Evolutionary conservation across 2,888 invertebrate genomes (phyloP).

Genomic region (Cistogaster globosa): DNA sequence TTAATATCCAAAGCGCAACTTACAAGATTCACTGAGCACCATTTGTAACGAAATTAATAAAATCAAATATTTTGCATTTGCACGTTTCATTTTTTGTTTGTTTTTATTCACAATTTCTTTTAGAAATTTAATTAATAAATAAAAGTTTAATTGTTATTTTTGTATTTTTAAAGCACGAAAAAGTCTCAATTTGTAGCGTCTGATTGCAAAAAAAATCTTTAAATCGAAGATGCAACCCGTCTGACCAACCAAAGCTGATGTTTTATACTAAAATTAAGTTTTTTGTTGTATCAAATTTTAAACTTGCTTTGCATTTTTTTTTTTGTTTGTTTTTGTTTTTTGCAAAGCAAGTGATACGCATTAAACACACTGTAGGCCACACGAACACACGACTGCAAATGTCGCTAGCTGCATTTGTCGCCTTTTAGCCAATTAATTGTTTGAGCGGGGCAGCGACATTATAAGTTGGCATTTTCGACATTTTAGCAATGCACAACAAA

Average conservation of each 20-base stretch:
- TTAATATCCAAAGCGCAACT: conserved; percentile 12
- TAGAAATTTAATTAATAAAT: too few relatives aligned
- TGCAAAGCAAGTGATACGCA: not conserved
- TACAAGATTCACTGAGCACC: conserved; percentile 46
- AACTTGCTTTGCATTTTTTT: not conserved
- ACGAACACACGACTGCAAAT: too few relatives aligned
- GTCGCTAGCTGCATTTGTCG: too few relatives aligned
- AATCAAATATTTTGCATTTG: conserved; percentile 24
- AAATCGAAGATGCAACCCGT: conserved; percentile 5
- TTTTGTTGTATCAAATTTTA: conserved; percentile 4
- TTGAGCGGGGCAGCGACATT: too few relatives aligned
- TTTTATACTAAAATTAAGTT: conserved; percentile 33
- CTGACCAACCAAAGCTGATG: not conserved
- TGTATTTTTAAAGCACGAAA: not conserved
- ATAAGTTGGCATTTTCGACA: too few relatives aligned
- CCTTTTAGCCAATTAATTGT: too few relatives aligned
- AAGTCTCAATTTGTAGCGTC: not conserved
- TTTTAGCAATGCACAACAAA: too few relatives aligned
- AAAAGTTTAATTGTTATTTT: too few relatives aligned
- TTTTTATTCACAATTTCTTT: not conserved
- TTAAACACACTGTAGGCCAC: too few relatives aligned
- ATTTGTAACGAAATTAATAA: conserved; percentile 23
- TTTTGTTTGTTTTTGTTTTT: not conserved
- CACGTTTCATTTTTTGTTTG: conserved; percentile 15
- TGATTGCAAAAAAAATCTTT: not conserved